Base-by-base conservation (phyloP, 2,888 invertebrate genomes). In the Agrotis ipsilon region DNA sequence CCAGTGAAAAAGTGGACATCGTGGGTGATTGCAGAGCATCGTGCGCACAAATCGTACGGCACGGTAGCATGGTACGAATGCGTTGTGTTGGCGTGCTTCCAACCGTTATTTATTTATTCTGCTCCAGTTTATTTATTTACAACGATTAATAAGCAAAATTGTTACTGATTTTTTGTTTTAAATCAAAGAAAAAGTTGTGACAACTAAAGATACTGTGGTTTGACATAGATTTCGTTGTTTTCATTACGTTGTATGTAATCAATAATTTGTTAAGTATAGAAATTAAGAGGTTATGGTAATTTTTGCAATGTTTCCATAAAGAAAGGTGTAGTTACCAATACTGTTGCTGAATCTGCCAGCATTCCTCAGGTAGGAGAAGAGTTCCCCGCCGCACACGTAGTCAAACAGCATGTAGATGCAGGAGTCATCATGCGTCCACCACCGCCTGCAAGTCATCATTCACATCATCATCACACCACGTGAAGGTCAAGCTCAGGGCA, bases 361-460 rank as follows among this genome's bases (percentile, higher is more conserved):
- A 91, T 98, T 98, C 85, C 99, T 97, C 81, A 99, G 96, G 93
- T 99, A 99, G 13, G 99, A 98, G 94, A 99, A 99, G 39, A 99
- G 97, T 94, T 99, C 99, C 14, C 99, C 99, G 16, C 99, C 99
- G 83, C 98, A 98, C 3, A 99, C 98, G 94, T 99, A 99, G 93
- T 99, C 99, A 92, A 99, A 98, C 73, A 99, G 97, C 99, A 99
- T 99, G 96, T 99, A 99, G 78, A 99, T 97, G 92, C 98, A 98
- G 67, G 97, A 97, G 87, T 98, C 97, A 92, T 99, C 99, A 91
- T 98, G 98, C 87, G 98, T 98, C 91, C 98, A 98, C 98, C 99
- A 99, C 88, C 98, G 97, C 95, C 99, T 99, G 96, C 21, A 88
- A 91, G 64, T 80, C 69, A 87, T 67, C 58, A 82, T 21, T 59